Evolutionary conservation across 2,888 invertebrate genomes (phyloP), one percentile per base, ranked within the genome.

Genomic region (Muscina levida): DNA sequence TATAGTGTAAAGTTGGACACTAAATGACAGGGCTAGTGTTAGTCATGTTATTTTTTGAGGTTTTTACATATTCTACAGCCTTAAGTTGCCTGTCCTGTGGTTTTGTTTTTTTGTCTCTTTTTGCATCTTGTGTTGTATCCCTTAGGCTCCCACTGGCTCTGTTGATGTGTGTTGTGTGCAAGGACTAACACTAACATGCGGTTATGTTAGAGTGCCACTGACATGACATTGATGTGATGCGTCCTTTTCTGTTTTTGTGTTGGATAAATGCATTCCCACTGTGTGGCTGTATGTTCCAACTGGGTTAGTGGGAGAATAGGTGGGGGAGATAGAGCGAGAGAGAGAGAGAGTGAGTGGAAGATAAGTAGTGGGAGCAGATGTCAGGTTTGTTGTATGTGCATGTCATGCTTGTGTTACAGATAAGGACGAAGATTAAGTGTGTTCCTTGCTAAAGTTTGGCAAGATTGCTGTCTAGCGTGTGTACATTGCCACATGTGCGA

Each of bases 181-280:
- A n/a, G 22, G 37, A 62, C n/a, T n/a, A 42, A 42, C 39, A 42
- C 53, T 8, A 39, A 42, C 51, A 53, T 68, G 53, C 42, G 62
- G 62, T 42, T 6, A 51, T 68, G 53, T 39, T 24, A 13, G 42
- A 42, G 15, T 71, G 66, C 15, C 44, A 57, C 10, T 66, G 65
- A 74, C 68, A 67, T 79, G 70, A 73, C 57, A 71, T 65, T 79
- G 66, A 71, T 57, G 59, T 68, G 62, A 22, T 70, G n/a, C n/a
- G 48, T 71, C 59, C 26, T 42, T 57, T 31, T 57, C 31, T 39
- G 37, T 15, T 48, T 15, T n/a, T n/a, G n/a, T n/a, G n/a, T n/a
- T n/a, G n/a, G n/a, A n/a, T n/a, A n/a, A n/a, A 15, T 48, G 31
- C 31, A 15, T 51, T n/a, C n/a, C n/a, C n/a, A n/a, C n/a, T n/a